Base-by-base conservation (phyloP, 1,140 invertebrate genomes). In the Ostrea edulis region DNA sequence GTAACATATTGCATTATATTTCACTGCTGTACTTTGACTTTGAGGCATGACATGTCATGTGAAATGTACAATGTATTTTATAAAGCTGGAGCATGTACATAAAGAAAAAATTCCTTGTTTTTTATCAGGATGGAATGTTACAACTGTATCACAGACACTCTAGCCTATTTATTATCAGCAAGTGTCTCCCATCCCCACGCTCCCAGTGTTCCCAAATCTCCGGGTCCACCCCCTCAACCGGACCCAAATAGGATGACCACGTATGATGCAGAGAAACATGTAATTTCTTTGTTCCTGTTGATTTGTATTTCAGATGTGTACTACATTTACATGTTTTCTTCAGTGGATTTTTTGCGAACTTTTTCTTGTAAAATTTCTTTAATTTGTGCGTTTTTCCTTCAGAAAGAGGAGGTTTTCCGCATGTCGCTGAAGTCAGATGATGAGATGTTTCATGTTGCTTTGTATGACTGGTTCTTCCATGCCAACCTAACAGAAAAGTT, bases 391-490 rank as follows among this genome's bases (percentile, higher is more conserved):
- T 55, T 55, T 62, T 58, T 55, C 11, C 87, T 93, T 7, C 90
- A 95, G 95, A 94, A 90, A 68, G 94, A 95, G 51, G 92, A 95
- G 82, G 95, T 96, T 52, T 95, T 96, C 62, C 89, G 94, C 44
- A 89, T 95, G 53, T 94, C 95, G 22, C 89, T 95, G 25, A 93
- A 95, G 71, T 95, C 95, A 0, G 95, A 97, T 14, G 99, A 99
- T 95, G 98, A 99, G 94, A 95, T 98, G 12, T 96, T 98, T 82
- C 98, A 99, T 94, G 97, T 98, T 0, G 96, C 97, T 0, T 95
- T 99, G 0, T 99, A 99, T 93, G 97, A 98, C 90, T 99, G 99
- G 98, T 96, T 99, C 93, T 96, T 99, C 55, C 96, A 97, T 22
- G 97, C 97, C 92, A 96, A 97, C 90, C 95, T 97, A 92, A 96